phyloP scores from a whole-genome alignment of 2,113 vertebrate genomes.

The Onychostoma macrolepis region DNA sequence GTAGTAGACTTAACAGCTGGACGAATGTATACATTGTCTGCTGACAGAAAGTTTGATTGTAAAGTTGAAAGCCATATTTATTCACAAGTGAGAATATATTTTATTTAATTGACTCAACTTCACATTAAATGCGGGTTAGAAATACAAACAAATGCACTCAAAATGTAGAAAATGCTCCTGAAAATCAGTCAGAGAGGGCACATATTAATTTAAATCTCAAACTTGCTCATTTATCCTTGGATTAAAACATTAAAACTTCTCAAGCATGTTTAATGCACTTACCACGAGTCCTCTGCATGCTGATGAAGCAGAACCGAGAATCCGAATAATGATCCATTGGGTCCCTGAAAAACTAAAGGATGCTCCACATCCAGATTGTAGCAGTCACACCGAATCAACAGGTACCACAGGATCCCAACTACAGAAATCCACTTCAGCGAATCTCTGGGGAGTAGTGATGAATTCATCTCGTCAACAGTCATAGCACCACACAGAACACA shows the following conservation, averaged over 20 bases:
- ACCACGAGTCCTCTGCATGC: constrained; percentile 81
- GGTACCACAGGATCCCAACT: constrained; percentile 62
- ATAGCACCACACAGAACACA: constrained; percentile 1
- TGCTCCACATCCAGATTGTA: constrained; percentile 87
- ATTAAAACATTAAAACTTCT: background rate
- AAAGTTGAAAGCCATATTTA: background rate
- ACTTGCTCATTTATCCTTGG: background rate
- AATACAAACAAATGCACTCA: background rate
- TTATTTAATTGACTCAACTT: background rate
- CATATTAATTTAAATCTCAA: background rate
- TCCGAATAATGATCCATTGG: constrained; percentile 82
- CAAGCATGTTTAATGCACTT: constrained; percentile 57
- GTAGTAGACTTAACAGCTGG: background rate
- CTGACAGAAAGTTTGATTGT: background rate
- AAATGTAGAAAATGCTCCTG: background rate
- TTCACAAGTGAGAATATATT: background rate
- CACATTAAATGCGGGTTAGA: background rate
- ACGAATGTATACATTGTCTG: background rate
- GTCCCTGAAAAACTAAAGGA: constrained; percentile 78
- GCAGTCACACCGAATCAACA: constrained; percentile 56
- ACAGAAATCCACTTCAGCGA: constrained; percentile 1
- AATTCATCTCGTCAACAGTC: background rate
- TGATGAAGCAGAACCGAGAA: constrained; percentile 89
- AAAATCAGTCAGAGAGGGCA: background rate
- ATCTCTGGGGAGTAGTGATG: background rate